Evolutionary conservation across 2,888 invertebrate genomes (phyloP).

Genomic region (Andrena minutula): DNA sequence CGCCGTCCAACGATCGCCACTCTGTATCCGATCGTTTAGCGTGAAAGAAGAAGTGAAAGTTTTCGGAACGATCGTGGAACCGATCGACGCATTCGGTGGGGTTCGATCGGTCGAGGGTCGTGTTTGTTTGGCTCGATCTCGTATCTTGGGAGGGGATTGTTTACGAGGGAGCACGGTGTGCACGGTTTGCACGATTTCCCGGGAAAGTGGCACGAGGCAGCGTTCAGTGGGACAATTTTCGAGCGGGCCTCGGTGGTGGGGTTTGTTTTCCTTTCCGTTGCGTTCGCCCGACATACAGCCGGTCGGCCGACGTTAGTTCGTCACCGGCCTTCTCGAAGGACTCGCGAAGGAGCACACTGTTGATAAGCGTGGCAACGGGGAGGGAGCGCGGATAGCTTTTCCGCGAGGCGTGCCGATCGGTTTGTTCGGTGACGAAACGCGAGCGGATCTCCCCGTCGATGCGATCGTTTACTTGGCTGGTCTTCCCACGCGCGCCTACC

Average conservation of each 20-base stretch:
- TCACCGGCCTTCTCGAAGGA: conserved; percentile 20
- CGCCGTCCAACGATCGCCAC: neutral
- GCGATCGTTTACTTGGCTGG: neutral
- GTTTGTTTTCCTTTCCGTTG: conserved; percentile 39
- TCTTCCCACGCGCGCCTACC: conserved; percentile 15
- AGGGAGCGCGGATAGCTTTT: neutral
- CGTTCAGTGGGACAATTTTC: neutral
- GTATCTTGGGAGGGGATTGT: neutral
- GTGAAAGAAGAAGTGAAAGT: conserved; percentile 23
- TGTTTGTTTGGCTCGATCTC: neutral
- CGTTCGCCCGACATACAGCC: conserved; percentile 20
- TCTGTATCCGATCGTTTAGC: neutral
- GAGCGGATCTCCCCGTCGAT: neutral
- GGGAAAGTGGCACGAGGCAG: neutral
- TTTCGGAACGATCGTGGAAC: neutral
- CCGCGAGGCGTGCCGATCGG: neutral
- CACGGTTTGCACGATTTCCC: neutral
- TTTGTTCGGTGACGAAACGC: conserved; percentile 15
- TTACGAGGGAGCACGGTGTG: neutral
- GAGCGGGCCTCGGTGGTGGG: conserved; percentile 1
- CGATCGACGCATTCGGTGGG: neutral
- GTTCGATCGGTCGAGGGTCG: neutral
- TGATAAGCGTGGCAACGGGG: neutral
- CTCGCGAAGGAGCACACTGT: neutral
- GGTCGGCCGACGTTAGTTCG: conserved; percentile 29